Percentiles rank a stretch among this genome's conserved stretches.
These are phyloP conservation scores for Sweltsa coloradensis DNA, from an alignment of 1,140 invertebrate genomes.

Conservation along the genomic window DNA sequence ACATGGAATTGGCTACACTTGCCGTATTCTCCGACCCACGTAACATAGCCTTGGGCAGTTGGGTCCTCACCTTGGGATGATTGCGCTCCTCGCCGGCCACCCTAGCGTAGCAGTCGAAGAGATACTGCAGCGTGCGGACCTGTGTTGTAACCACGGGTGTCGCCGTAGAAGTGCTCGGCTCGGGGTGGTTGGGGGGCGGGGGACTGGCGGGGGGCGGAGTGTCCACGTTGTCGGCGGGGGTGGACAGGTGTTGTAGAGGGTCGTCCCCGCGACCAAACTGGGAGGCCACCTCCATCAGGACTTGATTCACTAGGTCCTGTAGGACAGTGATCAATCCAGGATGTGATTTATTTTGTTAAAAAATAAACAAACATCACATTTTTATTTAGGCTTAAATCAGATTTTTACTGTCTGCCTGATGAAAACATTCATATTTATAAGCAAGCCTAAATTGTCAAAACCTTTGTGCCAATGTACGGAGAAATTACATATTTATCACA, in stretches of 20 bases:
- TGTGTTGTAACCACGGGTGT: slow-evolving; percentile 3
- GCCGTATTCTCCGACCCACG: too few species aligned
- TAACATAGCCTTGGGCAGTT: too few species aligned
- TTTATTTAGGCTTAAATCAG: too few species aligned
- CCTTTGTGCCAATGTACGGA: too few species aligned
- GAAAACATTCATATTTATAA: too few species aligned
- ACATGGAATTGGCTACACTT: too few species aligned
- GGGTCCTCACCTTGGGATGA: slow-evolving; percentile 53
- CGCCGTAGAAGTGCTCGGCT: not conserved
- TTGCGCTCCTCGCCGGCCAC: slow-evolving; percentile 53
- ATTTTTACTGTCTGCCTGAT: too few species aligned
- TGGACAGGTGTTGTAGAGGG: slow-evolving; percentile 41
- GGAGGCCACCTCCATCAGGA: slow-evolving; percentile 53
- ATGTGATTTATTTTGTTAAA: not conserved
- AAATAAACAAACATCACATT: not conserved
- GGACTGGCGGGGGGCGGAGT: slow-evolving; percentile 26
- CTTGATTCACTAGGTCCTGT: slow-evolving; percentile 42
- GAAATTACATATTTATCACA: too few species aligned
- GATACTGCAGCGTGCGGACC: slow-evolving; percentile 37
- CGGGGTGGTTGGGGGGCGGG: slow-evolving; percentile 15
- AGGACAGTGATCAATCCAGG: slow-evolving; percentile 10
- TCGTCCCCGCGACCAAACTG: slow-evolving; percentile 46
- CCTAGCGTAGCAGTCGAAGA: slow-evolving; percentile 52
- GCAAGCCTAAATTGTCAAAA: too few species aligned
- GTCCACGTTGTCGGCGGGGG: slow-evolving; percentile 33